phyloP scores from a whole-genome alignment of 2,797 vertebrate genomes.

The Petrocephalus schoutedeni region DNA sequence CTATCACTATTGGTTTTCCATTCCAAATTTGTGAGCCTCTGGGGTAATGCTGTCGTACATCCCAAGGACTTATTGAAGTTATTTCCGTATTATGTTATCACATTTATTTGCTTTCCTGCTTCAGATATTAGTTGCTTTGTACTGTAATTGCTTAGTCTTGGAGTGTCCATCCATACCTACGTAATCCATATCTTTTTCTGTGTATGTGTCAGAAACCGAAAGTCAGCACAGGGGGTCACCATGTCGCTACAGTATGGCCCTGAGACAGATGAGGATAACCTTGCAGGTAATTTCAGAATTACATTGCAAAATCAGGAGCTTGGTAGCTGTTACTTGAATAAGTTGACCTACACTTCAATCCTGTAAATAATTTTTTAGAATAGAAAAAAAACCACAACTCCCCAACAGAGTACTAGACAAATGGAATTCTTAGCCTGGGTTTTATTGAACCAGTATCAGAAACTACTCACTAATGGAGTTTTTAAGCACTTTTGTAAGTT shows the following conservation, averaged over 20 bases:
- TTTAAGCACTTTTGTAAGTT: no score
- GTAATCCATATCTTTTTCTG: background rate
- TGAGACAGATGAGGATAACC: conserved; percentile 92
- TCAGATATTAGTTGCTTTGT: background rate
- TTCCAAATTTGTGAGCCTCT: background rate
- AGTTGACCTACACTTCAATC: no score
- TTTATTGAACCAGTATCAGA: no score
- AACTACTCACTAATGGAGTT: no score
- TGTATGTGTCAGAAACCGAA: conserved; percentile 75
- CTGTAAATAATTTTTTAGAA: no score
- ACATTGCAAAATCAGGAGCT: background rate
- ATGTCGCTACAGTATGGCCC: conserved; percentile 90
- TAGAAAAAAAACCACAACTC: no score
- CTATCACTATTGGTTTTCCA: background rate
- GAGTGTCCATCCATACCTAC: background rate
- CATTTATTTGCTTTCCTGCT: background rate
- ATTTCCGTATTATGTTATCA: background rate
- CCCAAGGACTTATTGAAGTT: background rate
- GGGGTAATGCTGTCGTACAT: background rate
- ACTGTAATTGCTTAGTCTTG: background rate
- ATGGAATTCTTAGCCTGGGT: no score
- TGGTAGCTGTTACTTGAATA: background rate
- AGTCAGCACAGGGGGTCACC: conserved; percentile 87
- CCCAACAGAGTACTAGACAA: no score
- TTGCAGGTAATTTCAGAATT: conserved; percentile 69